Conservation (phyloP, 2,888 invertebrate species). For the Stenodema calcarata region DNA sequence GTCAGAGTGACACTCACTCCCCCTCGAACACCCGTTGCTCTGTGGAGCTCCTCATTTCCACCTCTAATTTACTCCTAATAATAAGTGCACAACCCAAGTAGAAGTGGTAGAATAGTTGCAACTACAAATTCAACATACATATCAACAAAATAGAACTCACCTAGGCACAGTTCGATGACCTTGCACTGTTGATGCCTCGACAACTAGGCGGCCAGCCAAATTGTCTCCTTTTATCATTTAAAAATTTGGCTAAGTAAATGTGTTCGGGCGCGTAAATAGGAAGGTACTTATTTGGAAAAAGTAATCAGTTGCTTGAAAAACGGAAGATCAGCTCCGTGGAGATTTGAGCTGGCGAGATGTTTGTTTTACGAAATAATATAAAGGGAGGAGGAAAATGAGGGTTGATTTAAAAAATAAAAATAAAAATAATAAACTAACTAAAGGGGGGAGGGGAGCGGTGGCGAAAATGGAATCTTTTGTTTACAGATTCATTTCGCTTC, state of each 20-base stretch:
- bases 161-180: slow-evolving; percentile 30
- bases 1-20: too few species aligned
- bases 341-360: not conserved
- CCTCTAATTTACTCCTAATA: too few species aligned
- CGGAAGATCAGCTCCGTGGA: not conserved
- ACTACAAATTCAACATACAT: too few species aligned
- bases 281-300: not conserved
- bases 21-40: too few species aligned
- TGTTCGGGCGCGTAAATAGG: not conserved
- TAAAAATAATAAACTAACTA: slow-evolving; percentile 33
- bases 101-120: too few species aligned
- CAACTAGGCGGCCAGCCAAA: slow-evolving; percentile 1
- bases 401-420: slow-evolving; percentile 18
- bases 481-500: slow-evolving; percentile 48
- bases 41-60: too few species aligned
- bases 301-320: not conserved
- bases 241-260: not conserved
- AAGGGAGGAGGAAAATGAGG: not conserved
- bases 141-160: not conserved
- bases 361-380: not conserved
- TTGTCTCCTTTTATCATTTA: slow-evolving; percentile 24
- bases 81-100: too few species aligned
- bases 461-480: slow-evolving; percentile 5
- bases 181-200: not conserved
- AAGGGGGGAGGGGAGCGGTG: slow-evolving; percentile 24